A percentile compares a stretch with the other conserved stretches of the same genome.
These are phyloP conservation scores for Bugula neritina DNA, from an alignment of 2,888 invertebrate genomes.

Conservation along the genomic window DNA sequence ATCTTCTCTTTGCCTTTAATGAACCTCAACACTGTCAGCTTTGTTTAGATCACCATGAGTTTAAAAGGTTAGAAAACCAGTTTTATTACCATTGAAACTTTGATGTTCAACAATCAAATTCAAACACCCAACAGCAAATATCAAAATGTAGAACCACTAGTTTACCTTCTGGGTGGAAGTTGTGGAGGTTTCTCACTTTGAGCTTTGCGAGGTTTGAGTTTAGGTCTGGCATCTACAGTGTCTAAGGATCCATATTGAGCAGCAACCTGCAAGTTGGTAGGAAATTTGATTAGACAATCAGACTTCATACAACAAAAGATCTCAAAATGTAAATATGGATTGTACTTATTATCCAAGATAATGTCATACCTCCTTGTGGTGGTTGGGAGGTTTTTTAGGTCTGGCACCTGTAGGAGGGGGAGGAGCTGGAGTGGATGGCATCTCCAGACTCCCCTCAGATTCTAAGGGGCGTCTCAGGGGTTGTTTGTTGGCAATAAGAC, in stretches of 20 bases:
- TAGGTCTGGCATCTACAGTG: conserved; percentile 15
- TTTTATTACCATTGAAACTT: no score
- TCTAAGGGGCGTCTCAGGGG: not conserved
- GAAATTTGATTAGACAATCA: not conserved
- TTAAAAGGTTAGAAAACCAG: no score
- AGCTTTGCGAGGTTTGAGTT: conserved; percentile 1
- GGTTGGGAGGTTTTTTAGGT: not conserved
- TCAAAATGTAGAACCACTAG: no score
- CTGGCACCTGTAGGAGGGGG: not conserved
- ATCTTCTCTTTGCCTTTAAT: not conserved
- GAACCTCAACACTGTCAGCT: no score
- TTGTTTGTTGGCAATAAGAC: no score
- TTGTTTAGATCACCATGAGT: no score
- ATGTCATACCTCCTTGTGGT: conserved; percentile 18
- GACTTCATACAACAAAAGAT: not conserved
- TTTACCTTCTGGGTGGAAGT: conserved; percentile 21
- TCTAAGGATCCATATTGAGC: not conserved
- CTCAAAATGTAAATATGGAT: not conserved
- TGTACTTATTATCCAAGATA: no score
- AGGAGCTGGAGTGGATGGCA: not conserved
- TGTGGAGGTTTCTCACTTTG: not conserved
- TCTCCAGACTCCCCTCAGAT: conserved; percentile 22
- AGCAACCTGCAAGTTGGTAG: conserved; percentile 1
- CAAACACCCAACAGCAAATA: no score
- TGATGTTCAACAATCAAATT: no score